Conservation (phyloP, 1,140 invertebrate species). For the Diorhabda elongata region DNA sequence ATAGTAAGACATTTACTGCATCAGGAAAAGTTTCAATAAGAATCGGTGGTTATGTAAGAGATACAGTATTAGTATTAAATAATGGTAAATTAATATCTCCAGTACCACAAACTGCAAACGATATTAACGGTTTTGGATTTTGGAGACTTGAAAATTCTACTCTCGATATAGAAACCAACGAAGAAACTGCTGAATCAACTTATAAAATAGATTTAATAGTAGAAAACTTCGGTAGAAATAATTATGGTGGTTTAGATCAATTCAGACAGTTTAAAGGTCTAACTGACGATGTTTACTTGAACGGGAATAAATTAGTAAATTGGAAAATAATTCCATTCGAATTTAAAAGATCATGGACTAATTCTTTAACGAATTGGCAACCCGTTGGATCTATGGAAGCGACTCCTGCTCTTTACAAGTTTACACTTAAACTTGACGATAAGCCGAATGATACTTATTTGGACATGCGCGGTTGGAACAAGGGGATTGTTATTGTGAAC, state of each 20-base stretch:
- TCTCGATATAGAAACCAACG: constrained; percentile 25
- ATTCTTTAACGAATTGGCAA: constrained; percentile 26
- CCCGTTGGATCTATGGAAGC: constrained; percentile 8
- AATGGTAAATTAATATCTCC: constrained; percentile 46
- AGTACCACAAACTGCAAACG: constrained; percentile 33
- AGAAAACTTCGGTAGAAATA: constrained; percentile 58
- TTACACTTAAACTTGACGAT: constrained; percentile 28
- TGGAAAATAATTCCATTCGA: constrained; percentile 55
- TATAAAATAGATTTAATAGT: constrained; percentile 54
- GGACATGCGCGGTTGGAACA: constrained; percentile 49
- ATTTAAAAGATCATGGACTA: constrained; percentile 50
- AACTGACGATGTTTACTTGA: constrained; percentile 48
- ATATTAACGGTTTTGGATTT: constrained; percentile 49
- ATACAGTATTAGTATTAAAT: constrained; percentile 53
- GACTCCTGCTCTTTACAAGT: constrained; percentile 41
- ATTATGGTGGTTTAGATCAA: constrained; percentile 50
- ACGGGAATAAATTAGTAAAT: constrained; percentile 44
- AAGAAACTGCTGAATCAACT: constrained; percentile 34
- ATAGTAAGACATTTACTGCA: constrained; percentile 44
- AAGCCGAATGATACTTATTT: constrained; percentile 39
- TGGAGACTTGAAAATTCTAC: constrained; percentile 47
- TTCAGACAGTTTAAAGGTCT: constrained; percentile 51
- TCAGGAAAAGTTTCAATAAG: constrained; percentile 37
- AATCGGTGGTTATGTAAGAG: constrained; percentile 50
- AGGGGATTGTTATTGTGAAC: constrained; percentile 62